These are phyloP conservation scores for Camponotus floridanus DNA, from an alignment of 1,140 invertebrate species.

Conservation along the genomic window DNA sequence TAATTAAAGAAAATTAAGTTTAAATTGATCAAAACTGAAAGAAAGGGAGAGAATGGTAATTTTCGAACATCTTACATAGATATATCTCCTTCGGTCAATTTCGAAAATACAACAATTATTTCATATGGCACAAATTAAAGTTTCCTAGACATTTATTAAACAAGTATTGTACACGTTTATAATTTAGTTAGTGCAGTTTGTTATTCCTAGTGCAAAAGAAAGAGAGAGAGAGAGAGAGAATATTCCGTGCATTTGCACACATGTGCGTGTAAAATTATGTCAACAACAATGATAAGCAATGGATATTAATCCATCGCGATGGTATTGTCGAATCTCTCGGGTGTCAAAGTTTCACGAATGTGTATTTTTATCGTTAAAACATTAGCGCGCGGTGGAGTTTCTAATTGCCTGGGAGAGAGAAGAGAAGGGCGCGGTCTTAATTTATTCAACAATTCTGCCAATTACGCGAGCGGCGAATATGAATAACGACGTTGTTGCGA, in stretches of 20 bases:
- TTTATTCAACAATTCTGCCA: constrained; percentile 63
- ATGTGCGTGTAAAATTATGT: constrained; percentile 44
- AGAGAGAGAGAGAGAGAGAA: too few relatives aligned
- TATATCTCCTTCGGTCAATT: background rate
- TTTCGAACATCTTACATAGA: background rate
- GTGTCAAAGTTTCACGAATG: constrained; percentile 51
- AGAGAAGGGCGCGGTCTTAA: constrained; percentile 51
- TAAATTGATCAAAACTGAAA: background rate
- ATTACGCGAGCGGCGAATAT: constrained; percentile 59
- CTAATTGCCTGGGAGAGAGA: constrained; percentile 49
- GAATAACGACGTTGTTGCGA: constrained; percentile 68
- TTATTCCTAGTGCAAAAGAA: too few relatives aligned
- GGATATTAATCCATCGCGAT: constrained; percentile 49
- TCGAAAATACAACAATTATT: background rate
- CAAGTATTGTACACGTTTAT: background rate
- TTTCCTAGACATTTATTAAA: constrained; percentile 33
- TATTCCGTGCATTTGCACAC: background rate
- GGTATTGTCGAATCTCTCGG: constrained; percentile 50
- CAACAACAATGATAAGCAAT: background rate
- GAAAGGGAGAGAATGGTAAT: background rate
- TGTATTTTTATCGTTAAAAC: constrained; percentile 52
- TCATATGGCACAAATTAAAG: background rate
- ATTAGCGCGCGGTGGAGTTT: constrained; percentile 28
- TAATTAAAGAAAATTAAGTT: background rate
- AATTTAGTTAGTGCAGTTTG: constrained; percentile 40